Evolutionary conservation across 2,888 invertebrate species (phyloP).

Genomic region (Drosophila lacicola): DNA sequence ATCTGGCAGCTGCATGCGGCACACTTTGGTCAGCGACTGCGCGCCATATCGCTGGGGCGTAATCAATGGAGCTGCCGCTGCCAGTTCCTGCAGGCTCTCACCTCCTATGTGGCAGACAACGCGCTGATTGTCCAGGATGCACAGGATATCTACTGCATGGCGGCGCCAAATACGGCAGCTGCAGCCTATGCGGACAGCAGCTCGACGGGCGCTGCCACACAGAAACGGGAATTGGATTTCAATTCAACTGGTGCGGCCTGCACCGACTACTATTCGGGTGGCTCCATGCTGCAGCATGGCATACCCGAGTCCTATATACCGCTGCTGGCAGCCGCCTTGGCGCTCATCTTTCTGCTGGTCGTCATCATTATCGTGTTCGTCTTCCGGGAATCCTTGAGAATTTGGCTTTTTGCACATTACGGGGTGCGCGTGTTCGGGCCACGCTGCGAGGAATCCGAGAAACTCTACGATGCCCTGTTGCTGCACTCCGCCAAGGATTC

Average conservation of each 20-base stretch:
- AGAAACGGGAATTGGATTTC: slow-evolving; percentile 91
- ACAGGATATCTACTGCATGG: slow-evolving; percentile 93
- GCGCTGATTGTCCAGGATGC: slow-evolving; percentile 92
- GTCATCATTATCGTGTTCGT: slow-evolving; percentile 92
- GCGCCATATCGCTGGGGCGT: slow-evolving; percentile 88
- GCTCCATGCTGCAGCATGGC: slow-evolving; percentile 91
- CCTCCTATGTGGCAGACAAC: slow-evolving; percentile 93
- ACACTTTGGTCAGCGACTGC: slow-evolving; percentile 83
- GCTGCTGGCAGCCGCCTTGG: slow-evolving; percentile 92
- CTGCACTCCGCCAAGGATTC: slow-evolving; percentile 97
- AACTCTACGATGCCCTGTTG: slow-evolving; percentile 96
- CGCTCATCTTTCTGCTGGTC: slow-evolving; percentile 91
- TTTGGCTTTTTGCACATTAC: slow-evolving; percentile 95
- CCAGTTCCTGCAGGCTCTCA: slow-evolving; percentile 93
- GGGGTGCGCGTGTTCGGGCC: slow-evolving; percentile 92
- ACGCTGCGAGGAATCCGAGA: slow-evolving; percentile 92
- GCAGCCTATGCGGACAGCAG: slow-evolving; percentile 43
- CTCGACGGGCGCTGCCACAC: slow-evolving; percentile 76
- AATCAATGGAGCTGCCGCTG: slow-evolving; percentile 97
- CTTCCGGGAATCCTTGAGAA: slow-evolving; percentile 93
- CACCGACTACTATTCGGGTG: slow-evolving; percentile 94
- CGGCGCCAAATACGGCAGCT: slow-evolving; percentile 77
- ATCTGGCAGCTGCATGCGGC: slow-evolving; percentile 89
- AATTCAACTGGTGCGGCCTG: slow-evolving; percentile 91
- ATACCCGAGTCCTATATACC: slow-evolving; percentile 93